These are phyloP conservation scores for Lagopus leucura DNA, from an alignment of 2,113 vertebrate species.

Conservation along the genomic window DNA sequence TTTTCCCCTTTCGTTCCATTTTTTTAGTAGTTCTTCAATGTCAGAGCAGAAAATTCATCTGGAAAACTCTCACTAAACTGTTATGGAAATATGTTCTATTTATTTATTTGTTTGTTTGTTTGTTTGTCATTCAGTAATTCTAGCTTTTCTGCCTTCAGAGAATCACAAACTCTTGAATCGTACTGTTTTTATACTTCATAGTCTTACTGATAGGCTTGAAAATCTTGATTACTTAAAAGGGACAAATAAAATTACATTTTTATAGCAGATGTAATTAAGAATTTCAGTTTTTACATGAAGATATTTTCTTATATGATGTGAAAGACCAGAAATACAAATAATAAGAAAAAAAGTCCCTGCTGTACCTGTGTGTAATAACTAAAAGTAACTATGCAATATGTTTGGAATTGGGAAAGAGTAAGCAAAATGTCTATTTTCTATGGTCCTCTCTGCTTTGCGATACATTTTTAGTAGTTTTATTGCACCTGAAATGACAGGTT, in stretches of 20 bases:
- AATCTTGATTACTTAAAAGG: neutral
- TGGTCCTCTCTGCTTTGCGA: neutral
- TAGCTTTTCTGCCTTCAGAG: neutral
- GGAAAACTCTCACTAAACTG: neutral
- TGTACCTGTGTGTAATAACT: neutral
- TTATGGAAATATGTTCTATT: neutral
- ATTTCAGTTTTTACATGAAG: neutral
- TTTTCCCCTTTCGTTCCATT: no score
- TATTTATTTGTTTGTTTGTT: neutral
- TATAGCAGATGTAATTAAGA: neutral
- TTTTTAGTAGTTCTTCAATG: neutral
- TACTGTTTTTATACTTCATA: neutral
- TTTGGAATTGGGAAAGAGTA: slow-evolving; percentile 14
- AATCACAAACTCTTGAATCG: neutral
- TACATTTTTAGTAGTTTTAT: slow-evolving; percentile 9
- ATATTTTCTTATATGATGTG: neutral
- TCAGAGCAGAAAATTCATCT: neutral
- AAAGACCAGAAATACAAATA: neutral
- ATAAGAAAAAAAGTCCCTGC: neutral
- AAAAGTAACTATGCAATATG: neutral
- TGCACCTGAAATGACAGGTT: neutral
- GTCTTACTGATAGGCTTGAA: neutral
- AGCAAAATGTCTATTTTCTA: neutral
- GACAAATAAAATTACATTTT: neutral
- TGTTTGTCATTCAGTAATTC: neutral